These are phyloP conservation scores for Augochlorella aurata DNA, from an alignment of 2,888 invertebrate species.

Conservation along the genomic window DNA sequence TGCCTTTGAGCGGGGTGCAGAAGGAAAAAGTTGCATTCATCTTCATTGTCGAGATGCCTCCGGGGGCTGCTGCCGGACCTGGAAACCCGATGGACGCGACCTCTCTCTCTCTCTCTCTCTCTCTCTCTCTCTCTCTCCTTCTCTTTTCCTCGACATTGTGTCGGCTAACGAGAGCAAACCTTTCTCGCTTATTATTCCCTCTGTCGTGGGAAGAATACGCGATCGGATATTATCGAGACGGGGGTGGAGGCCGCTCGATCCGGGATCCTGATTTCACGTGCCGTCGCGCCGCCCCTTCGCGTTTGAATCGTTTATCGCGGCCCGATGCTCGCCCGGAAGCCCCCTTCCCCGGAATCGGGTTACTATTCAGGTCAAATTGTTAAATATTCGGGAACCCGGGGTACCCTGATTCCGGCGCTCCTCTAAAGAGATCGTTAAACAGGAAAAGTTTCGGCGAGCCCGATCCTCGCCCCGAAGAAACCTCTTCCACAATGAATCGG, in stretches of 20 bases:
- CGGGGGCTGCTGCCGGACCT: slow-evolving; percentile 26
- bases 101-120: neutral
- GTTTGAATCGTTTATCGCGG: slow-evolving; percentile 29
- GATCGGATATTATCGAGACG: slow-evolving; percentile 33
- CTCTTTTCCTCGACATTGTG: slow-evolving; percentile 33
- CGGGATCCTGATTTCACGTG: slow-evolving; percentile 29
- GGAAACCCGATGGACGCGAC: slow-evolving; percentile 7
- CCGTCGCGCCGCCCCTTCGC: slow-evolving; percentile 1
- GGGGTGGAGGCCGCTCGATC: neutral
- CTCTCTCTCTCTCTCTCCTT: neutral
- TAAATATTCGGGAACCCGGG: slow-evolving; percentile 25
- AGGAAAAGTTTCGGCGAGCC: neutral
- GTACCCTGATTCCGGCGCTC: neutral
- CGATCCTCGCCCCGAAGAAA: neutral
- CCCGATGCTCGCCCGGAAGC: neutral
- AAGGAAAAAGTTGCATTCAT: slow-evolving; percentile 56
- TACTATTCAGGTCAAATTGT: slow-evolving; percentile 4
- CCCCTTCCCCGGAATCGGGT: slow-evolving; percentile 3
- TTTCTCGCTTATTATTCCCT: slow-evolving; percentile 24
- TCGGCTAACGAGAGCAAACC: slow-evolving; percentile 56
- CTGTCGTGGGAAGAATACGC: neutral
- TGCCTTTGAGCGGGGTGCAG: slow-evolving; percentile 27
- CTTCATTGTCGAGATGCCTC: slow-evolving; percentile 57
- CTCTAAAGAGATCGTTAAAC: neutral
- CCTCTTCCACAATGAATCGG: neutral